Evolutionary conservation across 2,797 vertebrate genomes (phyloP).

Genomic region (Alosa sapidissima): DNA sequence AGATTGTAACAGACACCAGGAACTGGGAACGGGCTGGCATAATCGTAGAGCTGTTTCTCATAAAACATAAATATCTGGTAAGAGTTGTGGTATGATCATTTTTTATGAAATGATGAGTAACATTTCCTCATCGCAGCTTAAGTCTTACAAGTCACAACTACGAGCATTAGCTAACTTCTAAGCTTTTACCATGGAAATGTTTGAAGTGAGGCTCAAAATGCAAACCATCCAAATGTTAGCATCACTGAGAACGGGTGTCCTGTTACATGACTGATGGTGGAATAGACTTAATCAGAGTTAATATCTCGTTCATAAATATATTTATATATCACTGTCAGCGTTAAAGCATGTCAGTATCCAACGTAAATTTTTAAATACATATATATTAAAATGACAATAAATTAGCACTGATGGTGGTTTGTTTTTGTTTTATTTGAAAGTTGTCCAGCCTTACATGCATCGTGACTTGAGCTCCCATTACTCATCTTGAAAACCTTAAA

Average conservation of each 20-base stretch:
- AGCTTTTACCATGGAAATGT: slow-evolving; percentile 47
- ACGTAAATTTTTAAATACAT: background rate
- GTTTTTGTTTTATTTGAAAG: slow-evolving; percentile 61
- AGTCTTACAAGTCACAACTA: slow-evolving; percentile 47
- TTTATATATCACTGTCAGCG: background rate
- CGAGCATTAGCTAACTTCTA: slow-evolving; percentile 44
- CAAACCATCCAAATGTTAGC: slow-evolving; percentile 47
- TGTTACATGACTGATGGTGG: slow-evolving; percentile 30
- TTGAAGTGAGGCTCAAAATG: slow-evolving; percentile 55
- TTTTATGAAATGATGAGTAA: slow-evolving; percentile 75
- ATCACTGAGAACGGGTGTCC: slow-evolving; percentile 30
- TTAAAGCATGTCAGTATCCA: background rate
- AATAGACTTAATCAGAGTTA: slow-evolving; percentile 1
- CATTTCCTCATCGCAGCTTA: slow-evolving; percentile 71
- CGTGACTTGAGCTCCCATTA: slow-evolving; percentile 62
- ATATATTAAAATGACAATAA: slow-evolving; percentile 1
- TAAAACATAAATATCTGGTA: slow-evolving; percentile 78
- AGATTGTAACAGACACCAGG: slow-evolving; percentile 70
- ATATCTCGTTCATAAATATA: slow-evolving; percentile 21
- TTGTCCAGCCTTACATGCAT: slow-evolving; percentile 55
- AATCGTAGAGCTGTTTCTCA: slow-evolving; percentile 73
- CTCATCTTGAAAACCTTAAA: slow-evolving; percentile 71
- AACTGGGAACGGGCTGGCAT: slow-evolving; percentile 62
- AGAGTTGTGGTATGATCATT: slow-evolving; percentile 71
- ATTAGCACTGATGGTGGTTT: slow-evolving; percentile 36